phyloP scores from a whole-genome alignment of 1,140 invertebrate species.

The Atta texana region DNA sequence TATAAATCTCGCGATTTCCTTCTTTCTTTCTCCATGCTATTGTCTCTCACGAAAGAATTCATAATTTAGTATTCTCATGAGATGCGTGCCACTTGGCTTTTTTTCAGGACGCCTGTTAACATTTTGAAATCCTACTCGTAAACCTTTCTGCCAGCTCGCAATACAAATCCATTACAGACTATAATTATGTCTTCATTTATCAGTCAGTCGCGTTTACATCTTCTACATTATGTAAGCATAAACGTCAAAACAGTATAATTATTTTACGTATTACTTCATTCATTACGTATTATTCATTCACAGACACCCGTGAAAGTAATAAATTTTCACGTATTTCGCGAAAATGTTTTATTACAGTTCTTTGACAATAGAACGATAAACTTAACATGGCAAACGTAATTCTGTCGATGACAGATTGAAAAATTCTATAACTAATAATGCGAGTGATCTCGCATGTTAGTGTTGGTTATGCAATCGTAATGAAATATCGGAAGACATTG shows the following conservation, averaged over 20 bases:
- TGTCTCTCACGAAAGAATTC: conserved; percentile 40
- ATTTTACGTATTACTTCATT: conserved; percentile 1
- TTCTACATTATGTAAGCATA: neutral
- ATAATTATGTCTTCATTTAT: conserved; percentile 46
- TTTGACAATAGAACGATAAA: conserved; percentile 35
- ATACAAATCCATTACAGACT: neutral
- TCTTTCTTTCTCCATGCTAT: conserved; percentile 16
- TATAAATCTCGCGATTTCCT: neutral
- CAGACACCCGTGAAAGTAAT: conserved; percentile 1
- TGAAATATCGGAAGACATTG: conserved; percentile 53
- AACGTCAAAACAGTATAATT: conserved; percentile 18
- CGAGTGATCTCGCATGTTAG: neutral
- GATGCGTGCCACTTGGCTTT: neutral
- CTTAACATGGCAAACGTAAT: neutral
- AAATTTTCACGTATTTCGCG: neutral
- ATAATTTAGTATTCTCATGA: conserved; percentile 42
- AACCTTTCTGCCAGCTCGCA: neutral
- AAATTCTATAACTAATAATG: conserved; percentile 48
- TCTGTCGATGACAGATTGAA: neutral
- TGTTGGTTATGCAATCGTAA: conserved; percentile 39
- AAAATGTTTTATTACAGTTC: conserved; percentile 11
- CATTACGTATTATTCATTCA: neutral
- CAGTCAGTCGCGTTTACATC: conserved; percentile 28
- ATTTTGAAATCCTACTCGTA: conserved; percentile 8
- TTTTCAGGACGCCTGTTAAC: conserved; percentile 1